Percentiles rank a stretch among this genome's conserved stretches.
Conservation (phyloP, 2,888 invertebrate species). For the Antheraea assamensis region DNA sequence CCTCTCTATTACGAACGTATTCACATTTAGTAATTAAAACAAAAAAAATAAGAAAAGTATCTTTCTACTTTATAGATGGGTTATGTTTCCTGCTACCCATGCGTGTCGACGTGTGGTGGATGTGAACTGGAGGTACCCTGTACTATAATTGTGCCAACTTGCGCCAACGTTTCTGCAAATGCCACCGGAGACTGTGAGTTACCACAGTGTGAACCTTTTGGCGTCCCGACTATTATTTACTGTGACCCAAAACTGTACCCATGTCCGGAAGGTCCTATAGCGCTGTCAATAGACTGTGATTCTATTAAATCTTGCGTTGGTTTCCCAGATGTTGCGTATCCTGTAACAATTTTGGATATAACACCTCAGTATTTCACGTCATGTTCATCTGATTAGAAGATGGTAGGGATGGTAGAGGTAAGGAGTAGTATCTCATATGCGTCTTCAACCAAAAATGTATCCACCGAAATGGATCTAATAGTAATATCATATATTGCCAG, state of each 20-base stretch:
- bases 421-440: too few relatives aligned
- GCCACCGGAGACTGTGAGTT: slow-evolving; percentile 22
- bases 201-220: slow-evolving; percentile 34
- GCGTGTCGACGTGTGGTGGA: not conserved
- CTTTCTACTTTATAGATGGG: not conserved
- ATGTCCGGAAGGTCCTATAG: slow-evolving; percentile 30
- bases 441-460: too few relatives aligned
- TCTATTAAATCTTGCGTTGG: slow-evolving; percentile 40
- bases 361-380: slow-evolving; percentile 42
- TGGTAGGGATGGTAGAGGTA: not conserved
- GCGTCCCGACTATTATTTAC: slow-evolving; percentile 37
- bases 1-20: too few relatives aligned
- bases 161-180: slow-evolving; percentile 33
- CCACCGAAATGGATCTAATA: too few relatives aligned
- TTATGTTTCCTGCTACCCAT: not conserved
- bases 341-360: slow-evolving; percentile 44
- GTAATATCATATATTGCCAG: too few relatives aligned
- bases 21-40: not conserved
- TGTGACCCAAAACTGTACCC: slow-evolving; percentile 33
- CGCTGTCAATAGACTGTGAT: not conserved
- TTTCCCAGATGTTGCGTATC: slow-evolving; percentile 65
- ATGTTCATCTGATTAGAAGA: not conserved
- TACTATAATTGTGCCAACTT: slow-evolving; percentile 26
- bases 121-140: not conserved
- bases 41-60: not conserved